A percentile compares a stretch with the other conserved stretches of the same genome.
phyloP scores from a whole-genome alignment of 2,888 invertebrate genomes.

The Xestia rhomboidea region DNA sequence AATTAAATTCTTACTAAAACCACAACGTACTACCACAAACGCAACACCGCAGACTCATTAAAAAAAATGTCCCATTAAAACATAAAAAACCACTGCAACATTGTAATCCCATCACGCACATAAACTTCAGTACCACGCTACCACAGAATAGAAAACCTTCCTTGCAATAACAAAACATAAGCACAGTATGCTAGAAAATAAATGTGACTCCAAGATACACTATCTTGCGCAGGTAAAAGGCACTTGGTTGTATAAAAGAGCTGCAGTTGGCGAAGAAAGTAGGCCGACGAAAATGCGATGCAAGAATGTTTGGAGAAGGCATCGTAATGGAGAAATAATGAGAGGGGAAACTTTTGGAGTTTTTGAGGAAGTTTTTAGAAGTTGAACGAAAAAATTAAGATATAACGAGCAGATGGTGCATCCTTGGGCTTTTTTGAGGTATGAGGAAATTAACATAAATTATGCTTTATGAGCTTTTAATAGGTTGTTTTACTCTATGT shows the following conservation, averaged over 20 bases:
- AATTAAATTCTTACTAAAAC: not conserved
- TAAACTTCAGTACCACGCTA: constrained; percentile 13
- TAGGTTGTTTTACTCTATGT: too few species aligned
- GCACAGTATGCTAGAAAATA: constrained; percentile 55
- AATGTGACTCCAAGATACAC: constrained; percentile 63
- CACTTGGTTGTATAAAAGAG: constrained; percentile 81
- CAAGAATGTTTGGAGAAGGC: constrained; percentile 60
- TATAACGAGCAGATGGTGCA: constrained; percentile 27
- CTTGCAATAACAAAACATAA: constrained; percentile 38
- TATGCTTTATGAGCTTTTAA: constrained; percentile 16
- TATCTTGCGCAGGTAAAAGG: constrained; percentile 81
- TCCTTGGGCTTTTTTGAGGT: not conserved
- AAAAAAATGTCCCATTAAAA: not conserved
- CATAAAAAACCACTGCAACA: not conserved
- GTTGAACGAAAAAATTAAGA: not conserved
- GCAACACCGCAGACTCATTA: not conserved
- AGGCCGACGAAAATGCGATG: constrained; percentile 73
- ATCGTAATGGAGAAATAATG: constrained; percentile 42
- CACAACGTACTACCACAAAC: not conserved
- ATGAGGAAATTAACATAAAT: not conserved
- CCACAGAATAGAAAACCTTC: constrained; percentile 44
- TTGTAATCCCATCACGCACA: constrained; percentile 22
- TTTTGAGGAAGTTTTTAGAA: not conserved
- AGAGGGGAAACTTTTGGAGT: not conserved
- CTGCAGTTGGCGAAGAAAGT: constrained; percentile 76